Evolutionary conservation across 2,113 vertebrate genomes (phyloP), one percentile per base, ranked within the genome.

Genomic region (Bubo bubo): DNA sequence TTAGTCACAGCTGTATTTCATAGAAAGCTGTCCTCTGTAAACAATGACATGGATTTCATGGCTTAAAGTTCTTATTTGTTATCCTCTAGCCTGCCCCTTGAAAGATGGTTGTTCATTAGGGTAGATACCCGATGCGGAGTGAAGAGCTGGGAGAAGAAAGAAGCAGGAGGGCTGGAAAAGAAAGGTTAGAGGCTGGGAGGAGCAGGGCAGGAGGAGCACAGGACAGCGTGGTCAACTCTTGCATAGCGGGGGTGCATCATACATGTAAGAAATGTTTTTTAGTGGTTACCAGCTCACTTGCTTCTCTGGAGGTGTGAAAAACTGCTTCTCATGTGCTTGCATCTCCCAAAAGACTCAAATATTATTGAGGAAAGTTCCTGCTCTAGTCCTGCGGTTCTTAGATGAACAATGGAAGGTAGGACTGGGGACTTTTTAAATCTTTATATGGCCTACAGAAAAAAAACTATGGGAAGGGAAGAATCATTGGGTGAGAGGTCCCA

Each of bases 61-160:
- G 37, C 79, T 88, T 59, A 43, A 92, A 89, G 60, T 89, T 86
- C 50, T 68, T 89, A 62, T 32, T 92, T 66, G 15, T 88, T 95
- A 59, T 59, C 45, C 55, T 88, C 26, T 70, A 27, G 82, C 55
- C 16, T 72, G 47, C 27, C 35, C 26, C 43, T 86, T 83, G 37
- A 62, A 86, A 70, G 49, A 15, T 68, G 26, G 5, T n/a, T 95
- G 43, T 56, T 74, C 22, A 2, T 82, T 70, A 80, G 34, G 34
- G 64, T 34, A 64, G 75, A 26, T 55, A 52, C 4, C 39, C 1
- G 2, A 11, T 53, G 53, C 0, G 0, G 50, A 11, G 5, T 63
- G 59, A 83, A 41, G 68, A 73, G 50, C 52, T 88, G 52, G 53
- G 41, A 83, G 62, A 56, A 35, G 58, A 10, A 37, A 68, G 52